These are phyloP conservation scores for Bothrops jararaca DNA, from an alignment of 2,113 vertebrate genomes.

Conservation along the genomic window DNA sequence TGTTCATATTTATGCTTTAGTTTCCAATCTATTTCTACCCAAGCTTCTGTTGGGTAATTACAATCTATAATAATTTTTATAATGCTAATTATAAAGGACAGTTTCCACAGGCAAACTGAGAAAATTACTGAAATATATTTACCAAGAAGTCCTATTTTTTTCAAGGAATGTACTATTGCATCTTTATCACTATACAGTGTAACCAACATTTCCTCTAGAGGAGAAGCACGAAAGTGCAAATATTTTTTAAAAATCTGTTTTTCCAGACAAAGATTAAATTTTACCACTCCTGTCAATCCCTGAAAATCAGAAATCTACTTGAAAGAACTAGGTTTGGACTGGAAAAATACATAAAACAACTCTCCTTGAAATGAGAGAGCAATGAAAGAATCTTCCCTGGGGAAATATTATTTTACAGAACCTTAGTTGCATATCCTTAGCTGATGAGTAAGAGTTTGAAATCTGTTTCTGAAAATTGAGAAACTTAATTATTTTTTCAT, in stretches of 20 bases:
- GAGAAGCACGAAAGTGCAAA: neutral
- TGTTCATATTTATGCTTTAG: neutral
- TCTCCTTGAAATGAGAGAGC: conserved; percentile 19
- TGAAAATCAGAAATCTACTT: neutral
- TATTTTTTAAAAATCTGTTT: neutral
- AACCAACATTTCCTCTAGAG: neutral
- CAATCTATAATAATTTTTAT: neutral
- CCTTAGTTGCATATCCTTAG: neutral
- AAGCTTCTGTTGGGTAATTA: neutral
- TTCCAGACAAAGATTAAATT: neutral
- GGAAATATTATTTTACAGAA: conserved; percentile 5
- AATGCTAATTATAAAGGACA: neutral
- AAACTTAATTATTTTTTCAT: neutral
- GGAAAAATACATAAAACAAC: neutral
- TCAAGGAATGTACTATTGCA: neutral
- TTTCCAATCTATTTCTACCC: neutral
- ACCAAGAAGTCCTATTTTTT: neutral
- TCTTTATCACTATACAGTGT: neutral
- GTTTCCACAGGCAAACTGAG: neutral
- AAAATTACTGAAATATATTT: neutral
- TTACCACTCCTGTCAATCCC: neutral
- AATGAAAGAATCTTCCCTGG: neutral
- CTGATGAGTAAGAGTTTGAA: conserved; percentile 4
- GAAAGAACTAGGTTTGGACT: neutral
- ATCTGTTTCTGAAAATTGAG: neutral